These are phyloP conservation scores for Isaurus tuberculatus DNA, from an alignment of 92 coral and sea anemone genomes.

Conservation along the genomic window DNA sequence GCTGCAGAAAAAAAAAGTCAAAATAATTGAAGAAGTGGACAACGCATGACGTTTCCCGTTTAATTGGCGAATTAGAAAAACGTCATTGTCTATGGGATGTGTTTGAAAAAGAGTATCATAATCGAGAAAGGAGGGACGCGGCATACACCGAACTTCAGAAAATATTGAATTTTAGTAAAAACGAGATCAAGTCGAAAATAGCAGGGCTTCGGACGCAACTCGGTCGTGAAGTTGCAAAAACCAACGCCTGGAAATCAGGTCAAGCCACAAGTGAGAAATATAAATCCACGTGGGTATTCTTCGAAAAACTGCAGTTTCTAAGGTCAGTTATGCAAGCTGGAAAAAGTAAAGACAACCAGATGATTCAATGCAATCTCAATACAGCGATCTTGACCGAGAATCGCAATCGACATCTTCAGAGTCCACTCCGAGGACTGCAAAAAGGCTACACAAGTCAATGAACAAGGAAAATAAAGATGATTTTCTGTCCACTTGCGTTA, in stretches of 20 bases:
- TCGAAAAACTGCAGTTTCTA: constrained; percentile 45
- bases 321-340: constrained; percentile 53
- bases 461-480: constrained; percentile 38
- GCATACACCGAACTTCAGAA: constrained; percentile 49
- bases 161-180: constrained; percentile 41
- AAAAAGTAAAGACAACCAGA: constrained; percentile 41
- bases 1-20: constrained; percentile 4
- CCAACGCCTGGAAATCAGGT: constrained; percentile 51
- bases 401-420: constrained; percentile 48
- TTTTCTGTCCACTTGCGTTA: constrained; percentile 50
- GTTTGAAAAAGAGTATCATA: constrained; percentile 36
- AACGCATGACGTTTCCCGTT: constrained; percentile 27
- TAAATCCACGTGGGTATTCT: constrained; percentile 46
- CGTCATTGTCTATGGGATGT: constrained; percentile 47
- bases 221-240: constrained; percentile 50
- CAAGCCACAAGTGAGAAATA: constrained; percentile 52
- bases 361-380: neutral
- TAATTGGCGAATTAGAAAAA: constrained; percentile 44
- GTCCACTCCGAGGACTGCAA: constrained; percentile 47
- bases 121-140: constrained; percentile 50
- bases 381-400: constrained; percentile 15
- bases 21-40: constrained; percentile 21
- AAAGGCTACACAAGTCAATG: constrained; percentile 38
- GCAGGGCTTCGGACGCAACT: constrained; percentile 49
- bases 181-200: constrained; percentile 50